Percentiles rank a stretch among this genome's conserved stretches.
Conservation (phyloP, 2,797 vertebrate genomes). For the Lutjanus campechanus region DNA sequence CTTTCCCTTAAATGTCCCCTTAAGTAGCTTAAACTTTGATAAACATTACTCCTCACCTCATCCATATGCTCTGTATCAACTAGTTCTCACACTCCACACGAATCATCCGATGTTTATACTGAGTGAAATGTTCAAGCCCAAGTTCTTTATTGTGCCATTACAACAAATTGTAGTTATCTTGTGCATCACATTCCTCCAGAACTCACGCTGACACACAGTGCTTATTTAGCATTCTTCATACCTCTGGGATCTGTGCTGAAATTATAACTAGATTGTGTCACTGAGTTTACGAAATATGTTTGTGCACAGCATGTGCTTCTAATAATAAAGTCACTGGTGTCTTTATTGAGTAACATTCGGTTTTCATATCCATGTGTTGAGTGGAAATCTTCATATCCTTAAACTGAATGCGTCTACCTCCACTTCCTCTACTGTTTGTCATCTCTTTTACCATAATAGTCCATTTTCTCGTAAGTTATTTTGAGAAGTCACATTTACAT, state of each 20-base stretch:
- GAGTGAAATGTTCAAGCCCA: not conserved
- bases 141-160: too few species aligned
- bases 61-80: not conserved
- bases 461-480: not conserved
- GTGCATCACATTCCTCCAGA: not conserved
- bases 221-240: conserved; percentile 20
- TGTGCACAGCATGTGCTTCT: conserved; percentile 46
- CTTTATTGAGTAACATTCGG: conserved; percentile 24
- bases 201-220: not conserved
- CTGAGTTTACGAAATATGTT: conserved; percentile 26
- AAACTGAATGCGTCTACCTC: not conserved
- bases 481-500: not conserved
- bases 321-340: conserved; percentile 22
- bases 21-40: conserved; percentile 34
- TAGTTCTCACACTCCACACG: conserved; percentile 3
- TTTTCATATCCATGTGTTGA: conserved; percentile 13
- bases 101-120: not conserved
- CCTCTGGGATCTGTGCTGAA: conserved; percentile 24
- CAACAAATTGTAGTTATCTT: not conserved
- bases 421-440: not conserved
- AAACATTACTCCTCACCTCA: conserved; percentile 4
- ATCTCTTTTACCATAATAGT: not conserved
- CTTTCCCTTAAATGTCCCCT: conserved; percentile 20
- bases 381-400: conserved; percentile 10
- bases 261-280: conserved; percentile 17